A percentile compares a stretch with the other conserved stretches of the same genome.
Conservation (phyloP, 2,888 invertebrate species). For the Tyria jacobaeae region DNA sequence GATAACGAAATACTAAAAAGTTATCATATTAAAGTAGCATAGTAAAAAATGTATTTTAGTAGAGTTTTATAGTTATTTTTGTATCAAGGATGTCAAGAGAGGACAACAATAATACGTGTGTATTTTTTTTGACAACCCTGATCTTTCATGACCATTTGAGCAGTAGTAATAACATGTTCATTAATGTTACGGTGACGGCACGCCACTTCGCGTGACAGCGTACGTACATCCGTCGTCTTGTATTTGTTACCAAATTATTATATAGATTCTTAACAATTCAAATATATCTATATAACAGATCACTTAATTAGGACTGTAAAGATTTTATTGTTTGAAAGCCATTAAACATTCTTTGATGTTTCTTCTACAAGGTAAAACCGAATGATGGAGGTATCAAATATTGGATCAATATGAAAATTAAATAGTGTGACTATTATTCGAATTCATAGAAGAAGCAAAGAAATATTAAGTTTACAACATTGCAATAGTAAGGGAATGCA, state of each 20-base stretch:
- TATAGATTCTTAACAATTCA: constrained; percentile 50
- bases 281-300: constrained; percentile 60
- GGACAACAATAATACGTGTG: neutral
- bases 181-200: constrained; percentile 72
- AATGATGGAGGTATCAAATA: too few relatives aligned
- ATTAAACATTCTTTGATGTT: too few relatives aligned
- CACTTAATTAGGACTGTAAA: neutral
- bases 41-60: too few relatives aligned
- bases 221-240: constrained; percentile 54
- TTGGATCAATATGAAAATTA: too few relatives aligned
- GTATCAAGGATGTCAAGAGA: neutral
- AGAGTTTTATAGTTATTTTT: too few relatives aligned
- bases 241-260: constrained; percentile 68
- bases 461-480: neutral
- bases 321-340: too few relatives aligned
- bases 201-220: constrained; percentile 76
- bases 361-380: too few relatives aligned
- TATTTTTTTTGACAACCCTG: constrained; percentile 41
- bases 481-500: neutral
- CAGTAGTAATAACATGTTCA: constrained; percentile 80
- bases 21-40: too few relatives aligned
- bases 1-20: too few relatives aligned
- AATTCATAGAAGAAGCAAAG: too few relatives aligned
- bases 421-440: too few relatives aligned
- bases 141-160: constrained; percentile 62